phyloP scores from a whole-genome alignment of 1,140 invertebrate species.

The Harpegnathos saltator region DNA sequence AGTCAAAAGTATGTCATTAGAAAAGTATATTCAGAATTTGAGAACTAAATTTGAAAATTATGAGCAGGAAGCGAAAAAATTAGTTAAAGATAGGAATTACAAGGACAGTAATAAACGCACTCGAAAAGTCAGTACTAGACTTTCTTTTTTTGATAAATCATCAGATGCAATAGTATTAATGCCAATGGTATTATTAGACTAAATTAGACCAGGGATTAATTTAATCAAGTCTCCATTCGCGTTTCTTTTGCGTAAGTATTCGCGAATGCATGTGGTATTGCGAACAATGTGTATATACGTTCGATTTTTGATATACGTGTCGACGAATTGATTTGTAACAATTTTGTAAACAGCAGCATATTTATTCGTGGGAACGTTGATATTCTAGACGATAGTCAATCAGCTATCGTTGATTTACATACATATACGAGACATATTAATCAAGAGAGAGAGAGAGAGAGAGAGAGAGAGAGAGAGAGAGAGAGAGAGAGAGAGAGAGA shows the following conservation, averaged over 20 bases:
- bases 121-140: no score
- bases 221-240: background rate
- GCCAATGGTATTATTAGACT: background rate
- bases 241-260: background rate
- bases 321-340: background rate
- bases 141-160: no score
- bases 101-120: no score
- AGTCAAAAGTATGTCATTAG: no score
- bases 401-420: background rate
- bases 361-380: background rate
- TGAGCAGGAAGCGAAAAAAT: no score
- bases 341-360: background rate
- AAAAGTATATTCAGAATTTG: no score
- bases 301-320: background rate
- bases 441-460: no score
- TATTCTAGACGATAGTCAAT: background rate
- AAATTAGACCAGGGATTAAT: conserved; percentile 30
- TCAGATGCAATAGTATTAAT: no score
- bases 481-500: no score
- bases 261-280: background rate
- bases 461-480: no score
- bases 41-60: no score
- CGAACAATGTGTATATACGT: background rate
- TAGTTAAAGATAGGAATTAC: no score
- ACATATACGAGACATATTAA: background rate